Evolutionary conservation across 2,888 invertebrate genomes (phyloP), one percentile per base, ranked within the genome.

Genomic region (Hyles lineata): DNA sequence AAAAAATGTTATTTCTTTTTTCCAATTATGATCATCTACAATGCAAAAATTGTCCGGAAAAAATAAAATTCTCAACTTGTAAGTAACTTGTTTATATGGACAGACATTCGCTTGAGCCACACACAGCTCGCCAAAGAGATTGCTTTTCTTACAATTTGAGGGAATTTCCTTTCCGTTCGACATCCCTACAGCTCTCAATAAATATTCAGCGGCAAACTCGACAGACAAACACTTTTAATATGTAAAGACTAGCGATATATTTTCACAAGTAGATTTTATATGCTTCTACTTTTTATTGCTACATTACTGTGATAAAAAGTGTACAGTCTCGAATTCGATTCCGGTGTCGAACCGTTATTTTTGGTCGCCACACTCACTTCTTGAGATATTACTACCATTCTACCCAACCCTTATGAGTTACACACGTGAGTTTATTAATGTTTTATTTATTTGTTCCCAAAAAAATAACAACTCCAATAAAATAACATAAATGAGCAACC

Each of bases 191-290:
- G 15, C 43, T 43, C n/a, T 63, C 63, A n/a, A 63, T 63, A 63
- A 63, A 63, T 63, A 63, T 63, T 63, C 43, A 23, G 35, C 21
- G 23, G 43, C 62, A 62, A 62, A 62, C 32, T 63, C 35, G 11
- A 21, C 43, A 43, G 11, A 29, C 29, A 43, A 63, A 15, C 43
- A 21, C 63, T 63, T 43, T 43, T 63, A 43, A 43, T 43, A 63
- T 35, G 35, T 25, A 23, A 15, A 60, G 15, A 43, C 43, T 7
- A 2, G n/a, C n/a, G 55, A 60, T 60, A 17, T 60, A 60, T 60
- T 60, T 25, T 17, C 25, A 25, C 23, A 60, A 15, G 60, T 9
- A 17, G 60, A 25, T 25, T 23, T 17, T 25, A 25, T 15, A 25
- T 0, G 59, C 3, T 21, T 21, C 59, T 59, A 11, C 23, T 59